Evolutionary conservation across 2,113 vertebrate genomes (phyloP).

Genomic region (Rattus rattus): DNA sequence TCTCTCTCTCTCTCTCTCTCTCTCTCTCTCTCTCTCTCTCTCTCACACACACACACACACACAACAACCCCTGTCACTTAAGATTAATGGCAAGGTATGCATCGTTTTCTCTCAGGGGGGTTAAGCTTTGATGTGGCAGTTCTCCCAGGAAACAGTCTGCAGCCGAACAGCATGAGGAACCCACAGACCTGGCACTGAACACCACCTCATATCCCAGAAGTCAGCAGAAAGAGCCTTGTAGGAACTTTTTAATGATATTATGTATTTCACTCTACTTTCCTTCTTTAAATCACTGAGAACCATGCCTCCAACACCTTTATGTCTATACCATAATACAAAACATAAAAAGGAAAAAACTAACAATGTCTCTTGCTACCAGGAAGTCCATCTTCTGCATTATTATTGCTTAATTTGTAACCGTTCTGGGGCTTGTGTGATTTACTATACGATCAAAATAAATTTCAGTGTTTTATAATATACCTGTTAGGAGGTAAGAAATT

Average conservation of each 20-base stretch:
- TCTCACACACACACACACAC: neutral
- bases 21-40: too few relatives aligned
- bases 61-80: neutral
- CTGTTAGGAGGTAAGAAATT: slow-evolving; percentile 58
- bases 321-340: neutral
- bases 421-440: slow-evolving; percentile 37
- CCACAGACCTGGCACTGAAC: neutral
- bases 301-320: neutral
- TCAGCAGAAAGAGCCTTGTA: slow-evolving; percentile 4
- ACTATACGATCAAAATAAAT: slow-evolving; percentile 48
- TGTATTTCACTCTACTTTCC: neutral
- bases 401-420: slow-evolving; percentile 63
- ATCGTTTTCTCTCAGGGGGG: neutral
- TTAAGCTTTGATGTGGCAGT: neutral
- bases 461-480: slow-evolving; percentile 25
- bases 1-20: too few relatives aligned
- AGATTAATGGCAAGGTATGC: neutral
- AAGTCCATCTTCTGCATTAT: neutral
- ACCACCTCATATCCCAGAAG: slow-evolving; percentile 26
- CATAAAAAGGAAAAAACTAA: neutral
- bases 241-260: slow-evolving; percentile 4
- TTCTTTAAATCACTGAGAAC: slow-evolving; percentile 14
- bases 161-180: neutral
- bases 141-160: neutral
- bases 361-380: neutral